Evolutionary conservation across 1,140 invertebrate genomes (phyloP).

Genomic region (Sycophaga agraensis): DNA sequence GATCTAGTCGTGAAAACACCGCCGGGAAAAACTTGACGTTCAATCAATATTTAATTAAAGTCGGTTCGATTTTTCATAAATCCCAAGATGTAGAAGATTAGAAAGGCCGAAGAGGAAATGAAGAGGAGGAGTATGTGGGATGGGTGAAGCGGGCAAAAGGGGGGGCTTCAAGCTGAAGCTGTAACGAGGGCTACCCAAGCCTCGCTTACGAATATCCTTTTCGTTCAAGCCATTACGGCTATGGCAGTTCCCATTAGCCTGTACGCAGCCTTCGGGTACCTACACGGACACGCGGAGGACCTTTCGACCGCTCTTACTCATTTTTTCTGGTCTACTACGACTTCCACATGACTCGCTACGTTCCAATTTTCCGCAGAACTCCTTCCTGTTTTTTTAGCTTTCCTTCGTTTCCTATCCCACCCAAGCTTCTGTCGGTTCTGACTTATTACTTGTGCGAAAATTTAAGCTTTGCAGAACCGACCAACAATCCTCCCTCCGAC

Average conservation of each 20-base stretch:
- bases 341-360: neutral
- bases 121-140: too few relatives aligned
- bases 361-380: too few relatives aligned
- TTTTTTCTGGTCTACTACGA: neutral
- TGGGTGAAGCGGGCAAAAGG: too few relatives aligned
- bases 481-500: too few relatives aligned
- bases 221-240: slow-evolving; percentile 18
- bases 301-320: neutral
- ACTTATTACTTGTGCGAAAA: too few relatives aligned
- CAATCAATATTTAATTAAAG: slow-evolving; percentile 27
- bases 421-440: too few relatives aligned
- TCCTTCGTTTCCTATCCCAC: too few relatives aligned
- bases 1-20: too few relatives aligned
- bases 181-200: slow-evolving; percentile 20
- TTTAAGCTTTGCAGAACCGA: too few relatives aligned
- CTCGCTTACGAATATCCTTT: slow-evolving; percentile 10
- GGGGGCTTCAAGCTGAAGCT: neutral
- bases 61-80: slow-evolving; percentile 25
- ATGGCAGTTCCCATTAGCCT: slow-evolving; percentile 19
- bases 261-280: neutral
- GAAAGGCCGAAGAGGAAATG: neutral
- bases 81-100: neutral
- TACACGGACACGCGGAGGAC: too few relatives aligned
- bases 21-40: too few relatives aligned
- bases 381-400: too few relatives aligned